Evolutionary conservation across 2,888 invertebrate species (phyloP).

Genomic region (Salticus scenicus): DNA sequence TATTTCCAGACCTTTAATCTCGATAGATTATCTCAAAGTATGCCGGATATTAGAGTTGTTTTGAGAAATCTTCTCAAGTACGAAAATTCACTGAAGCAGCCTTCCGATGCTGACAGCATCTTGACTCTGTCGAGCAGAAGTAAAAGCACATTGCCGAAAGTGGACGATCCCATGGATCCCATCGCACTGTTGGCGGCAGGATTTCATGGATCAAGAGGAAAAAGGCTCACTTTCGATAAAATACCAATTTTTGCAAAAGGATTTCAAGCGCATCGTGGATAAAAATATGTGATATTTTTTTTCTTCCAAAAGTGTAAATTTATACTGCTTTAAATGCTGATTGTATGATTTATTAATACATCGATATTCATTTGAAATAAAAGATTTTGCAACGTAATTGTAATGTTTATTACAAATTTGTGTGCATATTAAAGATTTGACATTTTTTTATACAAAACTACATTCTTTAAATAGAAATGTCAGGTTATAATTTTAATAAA

Average conservation of each 20-base stretch:
- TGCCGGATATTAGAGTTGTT: constrained; percentile 44
- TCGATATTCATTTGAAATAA: too few species aligned
- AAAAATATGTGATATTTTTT: not conserved
- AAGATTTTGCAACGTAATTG: too few species aligned
- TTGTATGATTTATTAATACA: too few species aligned
- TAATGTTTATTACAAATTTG: too few species aligned
- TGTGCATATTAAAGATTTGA: too few species aligned
- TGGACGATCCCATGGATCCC: constrained; percentile 20
- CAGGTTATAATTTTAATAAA: too few species aligned
- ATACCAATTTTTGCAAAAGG: constrained; percentile 56
- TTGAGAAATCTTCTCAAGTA: constrained; percentile 36
- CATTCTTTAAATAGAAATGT: too few species aligned
- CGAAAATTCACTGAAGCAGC: constrained; percentile 19
- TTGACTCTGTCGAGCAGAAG: constrained; percentile 16
- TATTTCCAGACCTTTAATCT: not conserved
- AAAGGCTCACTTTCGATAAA: constrained; percentile 32
- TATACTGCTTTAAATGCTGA: too few species aligned
- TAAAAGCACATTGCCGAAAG: not conserved
- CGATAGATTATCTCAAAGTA: not conserved
- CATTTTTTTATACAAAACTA: too few species aligned
- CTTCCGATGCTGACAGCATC: not conserved
- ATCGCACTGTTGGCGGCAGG: constrained; percentile 35
- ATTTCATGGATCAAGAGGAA: constrained; percentile 51
- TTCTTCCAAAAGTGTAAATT: not conserved
- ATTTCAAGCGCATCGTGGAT: constrained; percentile 52